phyloP scores from a whole-genome alignment of 2,888 invertebrate species.

The Phengaris arion region DNA sequence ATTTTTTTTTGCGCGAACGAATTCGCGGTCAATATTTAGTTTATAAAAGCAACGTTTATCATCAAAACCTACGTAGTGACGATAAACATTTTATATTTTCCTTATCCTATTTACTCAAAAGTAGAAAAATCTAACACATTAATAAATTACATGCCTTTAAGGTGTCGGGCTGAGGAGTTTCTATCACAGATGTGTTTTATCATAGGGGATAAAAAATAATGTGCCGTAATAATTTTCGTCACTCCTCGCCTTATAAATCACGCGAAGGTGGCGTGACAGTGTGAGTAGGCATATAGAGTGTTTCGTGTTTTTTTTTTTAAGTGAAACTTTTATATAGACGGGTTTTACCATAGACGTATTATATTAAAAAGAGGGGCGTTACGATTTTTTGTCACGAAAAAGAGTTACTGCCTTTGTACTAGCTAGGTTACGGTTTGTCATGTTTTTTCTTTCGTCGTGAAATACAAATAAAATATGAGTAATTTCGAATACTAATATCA shows the following conservation, averaged over 20 bases:
- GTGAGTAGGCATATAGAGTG: slow-evolving; percentile 31
- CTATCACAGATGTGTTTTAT: slow-evolving; percentile 36
- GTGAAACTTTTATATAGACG: too few species aligned
- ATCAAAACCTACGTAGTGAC: neutral
- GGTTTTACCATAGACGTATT: too few species aligned
- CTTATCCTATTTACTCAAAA: neutral
- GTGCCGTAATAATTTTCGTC: slow-evolving; percentile 57
- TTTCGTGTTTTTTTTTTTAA: neutral
- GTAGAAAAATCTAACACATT: slow-evolving; percentile 4
- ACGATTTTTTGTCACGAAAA: too few species aligned
- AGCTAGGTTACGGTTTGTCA: too few species aligned
- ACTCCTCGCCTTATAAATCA: slow-evolving; percentile 52
- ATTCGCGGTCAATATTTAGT: too few species aligned
- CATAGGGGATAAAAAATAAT: slow-evolving; percentile 56
- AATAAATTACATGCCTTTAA: slow-evolving; percentile 4
- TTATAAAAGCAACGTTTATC: too few species aligned
- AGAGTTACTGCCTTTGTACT: too few species aligned
- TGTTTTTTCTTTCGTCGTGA: too few species aligned
- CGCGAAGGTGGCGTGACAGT: slow-evolving; percentile 51
- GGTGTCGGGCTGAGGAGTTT: neutral
- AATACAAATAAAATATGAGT: too few species aligned
- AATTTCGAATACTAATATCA: too few species aligned
- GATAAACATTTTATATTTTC: neutral
- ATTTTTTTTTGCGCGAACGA: too few species aligned
- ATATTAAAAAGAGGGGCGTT: too few species aligned